Evolutionary conservation across 2,888 invertebrate species (phyloP).

Genomic region (Eilema caniola): DNA sequence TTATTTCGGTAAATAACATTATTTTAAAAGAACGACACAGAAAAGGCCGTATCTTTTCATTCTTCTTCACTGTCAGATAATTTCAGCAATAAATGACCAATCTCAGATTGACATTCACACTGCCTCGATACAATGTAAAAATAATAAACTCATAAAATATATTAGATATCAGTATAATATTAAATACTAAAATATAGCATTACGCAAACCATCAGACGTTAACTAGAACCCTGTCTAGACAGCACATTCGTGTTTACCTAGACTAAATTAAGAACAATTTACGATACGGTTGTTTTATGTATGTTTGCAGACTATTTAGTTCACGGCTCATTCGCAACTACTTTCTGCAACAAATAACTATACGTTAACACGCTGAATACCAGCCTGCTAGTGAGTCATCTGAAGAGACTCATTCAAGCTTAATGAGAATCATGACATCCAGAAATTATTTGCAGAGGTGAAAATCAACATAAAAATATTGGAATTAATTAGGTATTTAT

Average conservation of each 20-base stretch:
- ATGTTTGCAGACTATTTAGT: slow-evolving; percentile 79
- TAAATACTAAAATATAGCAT: slow-evolving; percentile 25
- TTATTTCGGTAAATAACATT: too few relatives aligned
- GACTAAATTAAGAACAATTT: slow-evolving; percentile 80
- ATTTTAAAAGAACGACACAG: too few relatives aligned
- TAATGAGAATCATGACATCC: too few relatives aligned
- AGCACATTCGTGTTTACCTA: slow-evolving; percentile 63
- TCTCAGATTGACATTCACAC: neutral
- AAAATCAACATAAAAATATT: too few relatives aligned
- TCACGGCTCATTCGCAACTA: slow-evolving; percentile 71
- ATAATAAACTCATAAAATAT: neutral
- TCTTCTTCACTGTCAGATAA: neutral
- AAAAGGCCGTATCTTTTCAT: neutral
- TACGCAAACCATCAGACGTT: slow-evolving; percentile 56
- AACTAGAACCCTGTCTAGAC: slow-evolving; percentile 61
- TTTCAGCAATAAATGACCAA: neutral
- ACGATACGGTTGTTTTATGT: slow-evolving; percentile 78
- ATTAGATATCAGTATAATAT: slow-evolving; percentile 1
- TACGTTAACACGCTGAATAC: neutral
- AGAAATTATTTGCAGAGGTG: too few relatives aligned
- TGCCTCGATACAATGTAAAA: slow-evolving; percentile 1
- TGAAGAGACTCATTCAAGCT: too few relatives aligned
- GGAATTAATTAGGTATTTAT: too few relatives aligned
- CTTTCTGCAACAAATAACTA: slow-evolving; percentile 59
- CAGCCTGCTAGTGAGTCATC: too few relatives aligned